A percentile compares a stretch with the other conserved stretches of the same genome.
phyloP scores from a whole-genome alignment of 2,113 vertebrate genomes.

The Takifugu flavidus region DNA sequence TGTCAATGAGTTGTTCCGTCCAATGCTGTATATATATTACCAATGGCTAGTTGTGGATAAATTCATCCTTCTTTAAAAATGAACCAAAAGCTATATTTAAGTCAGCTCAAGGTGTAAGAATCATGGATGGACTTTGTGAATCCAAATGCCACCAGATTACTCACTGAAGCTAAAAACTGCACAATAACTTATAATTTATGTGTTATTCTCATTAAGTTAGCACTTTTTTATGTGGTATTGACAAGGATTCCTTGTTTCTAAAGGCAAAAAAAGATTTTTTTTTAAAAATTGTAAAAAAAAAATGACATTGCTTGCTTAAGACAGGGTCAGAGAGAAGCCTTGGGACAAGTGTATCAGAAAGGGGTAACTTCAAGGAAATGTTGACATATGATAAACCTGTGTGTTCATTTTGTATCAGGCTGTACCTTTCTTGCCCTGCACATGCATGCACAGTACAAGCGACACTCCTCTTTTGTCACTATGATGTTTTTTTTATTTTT shows the following conservation, averaged over 20 bases:
- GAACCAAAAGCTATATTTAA: too few relatives aligned
- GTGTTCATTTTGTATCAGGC: slow-evolving; percentile 7
- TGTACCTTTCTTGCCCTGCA: slow-evolving; percentile 18
- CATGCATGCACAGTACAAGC: slow-evolving; percentile 16
- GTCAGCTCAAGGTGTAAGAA: too few relatives aligned
- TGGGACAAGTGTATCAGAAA: slow-evolving; percentile 1
- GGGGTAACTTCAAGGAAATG: slow-evolving; percentile 42
- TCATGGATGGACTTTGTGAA: too few relatives aligned
- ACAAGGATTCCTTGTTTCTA: slow-evolving; percentile 3
- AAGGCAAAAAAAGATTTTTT: slow-evolving; percentile 2
- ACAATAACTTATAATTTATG: too few relatives aligned
- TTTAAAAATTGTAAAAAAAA: neutral
- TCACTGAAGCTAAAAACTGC: too few relatives aligned
- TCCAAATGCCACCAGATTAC: too few relatives aligned
- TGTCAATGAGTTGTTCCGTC: too few relatives aligned
- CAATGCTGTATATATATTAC: neutral
- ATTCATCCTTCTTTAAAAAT: neutral
- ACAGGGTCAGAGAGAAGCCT: slow-evolving; percentile 17
- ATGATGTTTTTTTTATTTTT: slow-evolving; percentile 60
- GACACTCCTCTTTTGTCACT: slow-evolving; percentile 53
- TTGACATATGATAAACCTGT: slow-evolving; percentile 47
- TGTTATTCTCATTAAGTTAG: too few relatives aligned
- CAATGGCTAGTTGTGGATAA: slow-evolving; percentile 2
- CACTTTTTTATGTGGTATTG: too few relatives aligned
- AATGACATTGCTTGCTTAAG: neutral